Conservation (phyloP, 2,888 invertebrate genomes). For the Chrysolina americana region DNA sequence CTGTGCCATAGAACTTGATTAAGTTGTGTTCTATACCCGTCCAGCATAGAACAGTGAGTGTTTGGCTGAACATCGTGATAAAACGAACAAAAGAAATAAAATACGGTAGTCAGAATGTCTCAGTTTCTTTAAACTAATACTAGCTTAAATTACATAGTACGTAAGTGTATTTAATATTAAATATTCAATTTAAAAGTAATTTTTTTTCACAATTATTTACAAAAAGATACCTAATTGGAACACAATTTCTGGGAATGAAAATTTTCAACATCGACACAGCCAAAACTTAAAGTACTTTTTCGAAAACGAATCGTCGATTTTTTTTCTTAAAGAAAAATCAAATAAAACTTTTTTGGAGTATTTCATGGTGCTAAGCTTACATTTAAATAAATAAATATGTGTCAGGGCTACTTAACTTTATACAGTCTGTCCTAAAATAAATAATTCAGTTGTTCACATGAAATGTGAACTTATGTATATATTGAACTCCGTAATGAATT, state of each 20-base stretch:
- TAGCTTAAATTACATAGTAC: conserved; percentile 5
- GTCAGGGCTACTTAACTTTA: no score
- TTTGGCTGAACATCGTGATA: no score
- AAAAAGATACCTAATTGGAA: conserved; percentile 25
- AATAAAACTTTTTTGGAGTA: conserved; percentile 8
- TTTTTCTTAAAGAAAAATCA: conserved; percentile 1
- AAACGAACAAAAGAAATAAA: background rate
- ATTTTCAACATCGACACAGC: conserved; percentile 45
- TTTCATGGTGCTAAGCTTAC: background rate
- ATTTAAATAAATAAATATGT: background rate
- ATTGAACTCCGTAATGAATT: no score
- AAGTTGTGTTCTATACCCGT: no score
- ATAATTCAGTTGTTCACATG: no score
- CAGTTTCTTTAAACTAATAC: background rate
- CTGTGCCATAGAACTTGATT: no score
- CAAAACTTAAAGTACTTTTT: conserved; percentile 37
- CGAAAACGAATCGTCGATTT: background rate
- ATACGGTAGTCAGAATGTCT: background rate
- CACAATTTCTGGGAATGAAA: conserved; percentile 40
- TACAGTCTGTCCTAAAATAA: no score
- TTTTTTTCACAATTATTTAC: conserved; percentile 14
- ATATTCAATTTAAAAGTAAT: background rate
- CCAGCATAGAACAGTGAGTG: no score
- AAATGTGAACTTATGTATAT: no score
- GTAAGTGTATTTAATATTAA: conserved; percentile 4